phyloP scores from a whole-genome alignment of 1,140 invertebrate genomes.

The Euwallacea fornicatus region DNA sequence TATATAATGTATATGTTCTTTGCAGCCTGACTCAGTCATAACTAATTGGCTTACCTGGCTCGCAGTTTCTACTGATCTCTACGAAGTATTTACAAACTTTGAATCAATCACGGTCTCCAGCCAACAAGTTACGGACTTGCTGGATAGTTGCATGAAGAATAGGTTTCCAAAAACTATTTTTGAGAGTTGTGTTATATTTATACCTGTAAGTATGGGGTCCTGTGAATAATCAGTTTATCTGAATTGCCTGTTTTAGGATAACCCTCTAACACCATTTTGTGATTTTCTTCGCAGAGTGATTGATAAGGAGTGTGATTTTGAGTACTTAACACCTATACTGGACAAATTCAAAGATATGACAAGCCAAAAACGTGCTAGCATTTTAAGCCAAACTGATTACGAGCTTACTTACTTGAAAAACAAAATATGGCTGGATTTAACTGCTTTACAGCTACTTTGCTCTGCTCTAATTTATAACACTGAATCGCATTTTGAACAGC shows the following conservation, averaged over 20 bases:
- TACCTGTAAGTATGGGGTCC: constrained; percentile 58
- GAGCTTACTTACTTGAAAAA: constrained; percentile 49
- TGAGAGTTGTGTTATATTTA: constrained; percentile 64
- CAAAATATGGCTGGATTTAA: constrained; percentile 59
- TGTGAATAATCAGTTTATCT: constrained; percentile 16
- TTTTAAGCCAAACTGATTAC: constrained; percentile 46
- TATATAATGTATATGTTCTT: too few species aligned
- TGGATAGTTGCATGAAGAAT: constrained; percentile 56
- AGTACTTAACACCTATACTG: constrained; percentile 39
- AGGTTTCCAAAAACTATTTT: constrained; percentile 60
- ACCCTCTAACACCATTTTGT: constrained; percentile 59
- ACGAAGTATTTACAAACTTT: constrained; percentile 52
- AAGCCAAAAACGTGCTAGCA: constrained; percentile 41
- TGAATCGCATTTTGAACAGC: constrained; percentile 59
- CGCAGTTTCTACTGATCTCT: constrained; percentile 54
- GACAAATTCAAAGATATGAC: constrained; percentile 43
- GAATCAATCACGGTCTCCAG: constrained; percentile 50
- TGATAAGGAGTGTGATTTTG: constrained; percentile 44
- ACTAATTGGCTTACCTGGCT: constrained; percentile 67
- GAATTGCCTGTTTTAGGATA: constrained; percentile 56
- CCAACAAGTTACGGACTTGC: constrained; percentile 56
- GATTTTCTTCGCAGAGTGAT: constrained; percentile 55
- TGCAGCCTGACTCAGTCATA: constrained; percentile 65
- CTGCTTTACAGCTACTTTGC: constrained; percentile 59
- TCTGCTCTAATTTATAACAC: constrained; percentile 58